Evolutionary conservation across 2,888 invertebrate genomes (phyloP), one percentile per base, ranked within the genome.

Genomic region (Thera obeliscata): DNA sequence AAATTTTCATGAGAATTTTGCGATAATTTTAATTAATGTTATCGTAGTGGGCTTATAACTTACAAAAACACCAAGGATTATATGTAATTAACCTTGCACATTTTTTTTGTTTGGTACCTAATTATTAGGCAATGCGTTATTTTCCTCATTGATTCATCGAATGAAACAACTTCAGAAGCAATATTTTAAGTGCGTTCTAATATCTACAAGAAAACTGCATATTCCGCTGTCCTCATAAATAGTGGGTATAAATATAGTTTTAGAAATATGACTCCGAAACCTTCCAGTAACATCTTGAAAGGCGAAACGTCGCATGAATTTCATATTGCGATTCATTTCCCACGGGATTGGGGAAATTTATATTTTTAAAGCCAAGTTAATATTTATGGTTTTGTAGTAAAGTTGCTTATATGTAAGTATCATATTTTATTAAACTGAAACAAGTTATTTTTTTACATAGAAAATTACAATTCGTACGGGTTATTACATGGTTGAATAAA

Each of bases 221-320:
- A 60, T 58, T 55, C 11, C 43, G 59, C 48, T 58, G 43, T 9
- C 38, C 57, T 49, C 48, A 66, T 71, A 69, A 72, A 72, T 69
- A 63, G 56, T 65, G 56, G 36, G n/a, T 58, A 67, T 61, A 50
- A 66, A 72, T 69, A 74, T 74, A 74, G 67, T 67, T 62, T 54
- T 43, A 41, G 72, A 55, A 64, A 74, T 61, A 57, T 61, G 72
- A 74, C 33, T 48, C 67, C 56, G 54, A 58, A 55, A 63, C 55
- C 55, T 61, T 50, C 49, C 63, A 65, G 67, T 36, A 64, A 61
- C 67, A 68, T 72, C 61, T 61, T 59, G 66, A 58, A 72, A 67
- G 65, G 60, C 57, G 70, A 74, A 54, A 61, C 62, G 67, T 67
- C 60, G 41, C 60, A 67, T 56, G 66, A 69, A 66, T 61, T 66